These are phyloP conservation scores for Mohoua ochrocephala DNA, from an alignment of 2,113 vertebrate genomes.

Conservation along the genomic window DNA sequence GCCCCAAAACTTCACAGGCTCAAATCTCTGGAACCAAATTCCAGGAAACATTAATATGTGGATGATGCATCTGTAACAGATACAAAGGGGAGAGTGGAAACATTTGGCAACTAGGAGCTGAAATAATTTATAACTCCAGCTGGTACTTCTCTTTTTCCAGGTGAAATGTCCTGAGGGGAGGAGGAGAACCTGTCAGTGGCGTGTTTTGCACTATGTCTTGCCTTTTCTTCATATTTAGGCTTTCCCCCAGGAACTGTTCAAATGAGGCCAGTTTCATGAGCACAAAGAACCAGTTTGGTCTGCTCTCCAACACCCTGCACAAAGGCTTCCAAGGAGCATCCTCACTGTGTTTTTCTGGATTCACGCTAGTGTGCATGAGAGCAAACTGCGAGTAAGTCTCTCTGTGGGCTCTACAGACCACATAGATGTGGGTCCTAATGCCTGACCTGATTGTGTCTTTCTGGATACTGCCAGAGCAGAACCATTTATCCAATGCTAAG, in stretches of 20 bases:
- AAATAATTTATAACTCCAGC: slow-evolving; percentile 41
- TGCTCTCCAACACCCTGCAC: neutral
- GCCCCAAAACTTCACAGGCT: slow-evolving; percentile 43
- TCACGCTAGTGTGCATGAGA: neutral
- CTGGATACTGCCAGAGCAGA: neutral
- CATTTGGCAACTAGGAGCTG: slow-evolving; percentile 30
- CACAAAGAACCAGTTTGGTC: neutral
- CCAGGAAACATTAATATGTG: slow-evolving; percentile 47
- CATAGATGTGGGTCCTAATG: rapidly evolving
- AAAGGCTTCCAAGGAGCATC: neutral
- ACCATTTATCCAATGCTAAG: neutral
- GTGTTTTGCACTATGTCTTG: neutral
- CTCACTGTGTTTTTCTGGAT: neutral
- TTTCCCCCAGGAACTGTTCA: neutral
- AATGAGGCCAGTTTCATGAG: neutral
- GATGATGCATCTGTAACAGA: slow-evolving; percentile 55
- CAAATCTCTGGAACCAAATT: slow-evolving; percentile 53
- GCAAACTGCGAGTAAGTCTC: neutral
- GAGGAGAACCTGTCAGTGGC: neutral
- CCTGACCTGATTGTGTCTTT: neutral
- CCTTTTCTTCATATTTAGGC: neutral
- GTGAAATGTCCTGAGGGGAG: slow-evolving; percentile 4
- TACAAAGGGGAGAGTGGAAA: slow-evolving; percentile 36
- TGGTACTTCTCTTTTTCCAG: slow-evolving; percentile 50
- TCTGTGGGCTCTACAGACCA: neutral